Percentiles rank a stretch among this genome's conserved stretches.
phyloP scores from a whole-genome alignment of 1,140 invertebrate species.

The Polypedilum pembai region DNA sequence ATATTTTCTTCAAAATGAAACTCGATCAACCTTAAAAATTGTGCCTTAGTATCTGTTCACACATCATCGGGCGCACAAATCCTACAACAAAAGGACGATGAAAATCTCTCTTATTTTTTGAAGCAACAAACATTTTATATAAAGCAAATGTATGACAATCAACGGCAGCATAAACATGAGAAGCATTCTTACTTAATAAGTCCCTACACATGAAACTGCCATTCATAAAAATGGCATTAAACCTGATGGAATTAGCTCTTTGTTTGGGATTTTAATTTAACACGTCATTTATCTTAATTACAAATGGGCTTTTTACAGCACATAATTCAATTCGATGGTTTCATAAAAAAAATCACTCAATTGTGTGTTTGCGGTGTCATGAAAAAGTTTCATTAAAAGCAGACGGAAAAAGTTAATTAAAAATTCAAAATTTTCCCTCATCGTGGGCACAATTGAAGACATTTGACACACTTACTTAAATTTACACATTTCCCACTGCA shows the following conservation, averaged over 20 bases:
- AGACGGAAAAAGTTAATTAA: conserved; percentile 3
- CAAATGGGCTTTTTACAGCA: neutral
- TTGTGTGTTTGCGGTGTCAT: neutral
- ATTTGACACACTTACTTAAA: neutral
- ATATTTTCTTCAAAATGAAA: too few species aligned
- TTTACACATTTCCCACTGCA: neutral
- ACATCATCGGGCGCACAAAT: neutral
- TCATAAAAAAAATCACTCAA: neutral
- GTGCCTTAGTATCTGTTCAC: neutral
- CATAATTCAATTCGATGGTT: neutral
- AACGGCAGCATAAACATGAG: neutral
- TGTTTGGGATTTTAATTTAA: conserved; percentile 16
- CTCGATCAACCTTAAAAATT: too few species aligned
- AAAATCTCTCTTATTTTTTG: neutral
- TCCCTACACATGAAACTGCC: neutral
- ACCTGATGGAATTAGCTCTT: neutral
- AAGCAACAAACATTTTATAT: neutral
- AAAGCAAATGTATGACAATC: neutral
- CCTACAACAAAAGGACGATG: conserved; percentile 24
- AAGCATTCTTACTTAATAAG: conserved; percentile 6
- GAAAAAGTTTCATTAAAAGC: neutral
- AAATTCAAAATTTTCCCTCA: conserved; percentile 10
- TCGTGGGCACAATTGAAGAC: neutral
- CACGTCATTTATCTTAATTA: conserved; percentile 28
- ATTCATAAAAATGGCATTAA: conserved; percentile 27